Conservation (phyloP, 2,888 invertebrate genomes). For the Uropetala carovei region DNA sequence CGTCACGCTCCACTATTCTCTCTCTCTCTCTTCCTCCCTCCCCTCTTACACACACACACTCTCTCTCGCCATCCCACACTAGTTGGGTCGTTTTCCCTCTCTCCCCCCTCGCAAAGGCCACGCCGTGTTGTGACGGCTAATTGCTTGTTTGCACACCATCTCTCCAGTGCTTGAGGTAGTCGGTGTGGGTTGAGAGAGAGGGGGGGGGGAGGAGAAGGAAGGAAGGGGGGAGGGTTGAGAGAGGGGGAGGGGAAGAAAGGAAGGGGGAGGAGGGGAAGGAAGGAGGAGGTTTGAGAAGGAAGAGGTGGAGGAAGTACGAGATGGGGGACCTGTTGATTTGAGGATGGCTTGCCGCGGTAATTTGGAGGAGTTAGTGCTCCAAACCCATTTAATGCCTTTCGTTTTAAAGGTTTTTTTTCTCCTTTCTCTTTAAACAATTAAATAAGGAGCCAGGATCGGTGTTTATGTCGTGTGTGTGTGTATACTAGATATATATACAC, state of each 20-base stretch:
- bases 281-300: not conserved
- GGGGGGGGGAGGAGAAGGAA: not conserved
- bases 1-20: not conserved
- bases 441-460: conserved; percentile 1
- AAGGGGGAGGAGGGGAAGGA: not conserved
- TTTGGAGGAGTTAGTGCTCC: conserved; percentile 30
- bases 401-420: conserved; percentile 29
- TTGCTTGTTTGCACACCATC: conserved; percentile 10
- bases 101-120: conserved; percentile 28
- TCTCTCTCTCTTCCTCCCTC: not conserved
- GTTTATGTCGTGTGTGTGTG: too few relatives aligned
- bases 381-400: conserved; percentile 49
- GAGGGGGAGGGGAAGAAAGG: not conserved
- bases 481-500: too few relatives aligned
- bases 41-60: not conserved
- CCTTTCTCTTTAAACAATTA: conserved; percentile 45
- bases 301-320: too few relatives aligned
- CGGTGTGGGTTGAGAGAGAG: not conserved
- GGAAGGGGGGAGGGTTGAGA: not conserved
- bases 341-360: conserved; percentile 54
- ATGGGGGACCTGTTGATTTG: conserved; percentile 48
- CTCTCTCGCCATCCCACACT: not conserved
- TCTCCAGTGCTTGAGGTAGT: conserved; percentile 17
- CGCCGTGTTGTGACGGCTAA: conserved; percentile 55
- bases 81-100: not conserved